Evolutionary conservation across 2,797 vertebrate genomes (phyloP).

Genomic region (Gallirallus australis): DNA sequence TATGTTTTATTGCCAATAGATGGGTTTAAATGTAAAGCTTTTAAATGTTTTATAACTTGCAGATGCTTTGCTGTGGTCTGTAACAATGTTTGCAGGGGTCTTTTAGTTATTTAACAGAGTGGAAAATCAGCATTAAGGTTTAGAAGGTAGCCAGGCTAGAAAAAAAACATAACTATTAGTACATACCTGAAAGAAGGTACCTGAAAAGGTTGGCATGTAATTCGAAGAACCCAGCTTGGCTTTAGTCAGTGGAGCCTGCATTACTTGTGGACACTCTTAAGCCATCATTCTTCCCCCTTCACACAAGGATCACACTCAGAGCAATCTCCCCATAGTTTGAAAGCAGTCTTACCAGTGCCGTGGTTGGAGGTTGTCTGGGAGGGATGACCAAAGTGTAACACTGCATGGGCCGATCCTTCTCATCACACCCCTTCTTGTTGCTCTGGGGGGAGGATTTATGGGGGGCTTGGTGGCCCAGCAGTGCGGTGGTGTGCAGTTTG

Average conservation of each 20-base stretch:
- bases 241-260: neutral
- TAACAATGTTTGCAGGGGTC: neutral
- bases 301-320: neutral
- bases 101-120: neutral
- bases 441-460: fast-evolving
- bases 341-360: neutral
- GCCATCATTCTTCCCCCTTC: neutral
- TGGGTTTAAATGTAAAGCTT: slow-evolving; percentile 47
- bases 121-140: neutral
- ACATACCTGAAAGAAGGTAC: neutral
- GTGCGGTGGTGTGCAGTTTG: neutral
- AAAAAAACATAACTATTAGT: neutral
- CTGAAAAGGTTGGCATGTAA: neutral
- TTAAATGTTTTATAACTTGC: slow-evolving; percentile 68
- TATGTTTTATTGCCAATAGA: slow-evolving; percentile 63
- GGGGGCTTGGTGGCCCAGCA: neutral
- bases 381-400: neutral
- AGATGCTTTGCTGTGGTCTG: slow-evolving; percentile 35
- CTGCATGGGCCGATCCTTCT: neutral
- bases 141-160: neutral
- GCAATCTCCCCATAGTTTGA: neutral
- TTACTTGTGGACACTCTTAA: neutral
- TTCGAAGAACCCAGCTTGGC: neutral
- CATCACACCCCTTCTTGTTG: fast-evolving
- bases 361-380: neutral